phyloP scores from a whole-genome alignment of 2,797 vertebrate genomes.

The Petrocephalus schoutedeni region DNA sequence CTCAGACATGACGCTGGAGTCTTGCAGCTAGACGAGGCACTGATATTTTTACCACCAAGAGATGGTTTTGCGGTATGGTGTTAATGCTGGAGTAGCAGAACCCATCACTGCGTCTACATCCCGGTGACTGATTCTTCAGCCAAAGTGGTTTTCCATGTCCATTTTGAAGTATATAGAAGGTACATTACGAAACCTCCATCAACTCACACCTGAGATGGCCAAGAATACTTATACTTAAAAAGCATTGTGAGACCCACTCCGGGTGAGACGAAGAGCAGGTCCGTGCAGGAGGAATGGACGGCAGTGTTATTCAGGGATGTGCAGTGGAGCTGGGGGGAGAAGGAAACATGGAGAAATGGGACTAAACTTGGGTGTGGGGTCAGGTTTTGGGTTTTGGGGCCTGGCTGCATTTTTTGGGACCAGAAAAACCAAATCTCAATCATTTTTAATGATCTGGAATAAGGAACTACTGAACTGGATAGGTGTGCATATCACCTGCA shows the following conservation, averaged over 20 bases:
- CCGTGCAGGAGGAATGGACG: neutral
- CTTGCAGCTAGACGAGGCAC: neutral
- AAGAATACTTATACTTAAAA: neutral
- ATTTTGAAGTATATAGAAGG: neutral
- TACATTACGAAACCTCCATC: neutral
- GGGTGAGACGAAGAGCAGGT: neutral
- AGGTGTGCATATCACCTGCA: neutral
- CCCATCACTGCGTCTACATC: neutral
- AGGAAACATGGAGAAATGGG: neutral
- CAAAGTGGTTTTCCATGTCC: neutral
- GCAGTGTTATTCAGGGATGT: neutral
- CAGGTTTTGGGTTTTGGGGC: neutral
- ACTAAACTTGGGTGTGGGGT: neutral
- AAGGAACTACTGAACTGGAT: neutral
- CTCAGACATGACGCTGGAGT: neutral
- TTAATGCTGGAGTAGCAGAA: neutral
- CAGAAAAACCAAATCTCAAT: neutral
- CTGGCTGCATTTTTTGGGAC: neutral
- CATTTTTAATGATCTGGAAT: neutral
- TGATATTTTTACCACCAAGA: neutral
- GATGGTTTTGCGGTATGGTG: neutral
- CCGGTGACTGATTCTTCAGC: neutral
- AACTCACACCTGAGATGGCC: neutral
- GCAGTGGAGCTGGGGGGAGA: neutral
- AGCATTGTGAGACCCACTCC: neutral